Evolutionary conservation across 2,888 invertebrate species (phyloP), one percentile per base, ranked within the genome.

Genomic region (Ornithoptera alexandrae): DNA sequence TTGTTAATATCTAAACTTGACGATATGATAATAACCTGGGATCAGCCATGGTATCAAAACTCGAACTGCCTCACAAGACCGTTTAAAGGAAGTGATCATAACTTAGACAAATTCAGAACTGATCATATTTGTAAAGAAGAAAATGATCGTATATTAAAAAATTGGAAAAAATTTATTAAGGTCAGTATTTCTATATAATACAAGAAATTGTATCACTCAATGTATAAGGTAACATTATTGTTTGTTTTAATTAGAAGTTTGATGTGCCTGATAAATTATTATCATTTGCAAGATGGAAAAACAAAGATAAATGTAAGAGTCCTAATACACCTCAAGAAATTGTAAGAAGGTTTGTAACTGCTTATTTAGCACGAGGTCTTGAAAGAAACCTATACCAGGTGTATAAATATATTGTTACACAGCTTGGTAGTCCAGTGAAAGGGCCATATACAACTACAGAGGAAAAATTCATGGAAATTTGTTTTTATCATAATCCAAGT

Each of bases 31-130:
- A 79, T 90, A 68, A 79, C 81, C 57, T 91, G 91, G 91, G 73
- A 81, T 8, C 85, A 82, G 72, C 91, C 91, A 7, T 90, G 89
- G 90, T 91, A 89, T 75, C 91, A 90, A 78, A 69, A 76, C 65
- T 71, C 78, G 22, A 79, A 74, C 57, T 76, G 80, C 22, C 71
- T 87, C 3, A 83, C 87, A 22, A 78, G 85, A 46, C 78, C 80
- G 61, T 62, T 84, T 8, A 74, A 80, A 66, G 71, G 67, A 62
- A 66, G 18, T 20, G 69, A 74, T 67, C 62, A 74, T n/a, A 62
- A 74, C 61, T 15, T 42, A 17, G 77, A 80, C 42, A 68, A 73
- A 61, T 87, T 80, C 76, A 76, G 75, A 17, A 84, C 79, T 39
- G 86, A 85, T 66, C 76, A 79, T 24, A 79, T 91, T 46, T 79